Conservation (phyloP, 2,797 vertebrate species). For the Lepus townsendii region DNA sequence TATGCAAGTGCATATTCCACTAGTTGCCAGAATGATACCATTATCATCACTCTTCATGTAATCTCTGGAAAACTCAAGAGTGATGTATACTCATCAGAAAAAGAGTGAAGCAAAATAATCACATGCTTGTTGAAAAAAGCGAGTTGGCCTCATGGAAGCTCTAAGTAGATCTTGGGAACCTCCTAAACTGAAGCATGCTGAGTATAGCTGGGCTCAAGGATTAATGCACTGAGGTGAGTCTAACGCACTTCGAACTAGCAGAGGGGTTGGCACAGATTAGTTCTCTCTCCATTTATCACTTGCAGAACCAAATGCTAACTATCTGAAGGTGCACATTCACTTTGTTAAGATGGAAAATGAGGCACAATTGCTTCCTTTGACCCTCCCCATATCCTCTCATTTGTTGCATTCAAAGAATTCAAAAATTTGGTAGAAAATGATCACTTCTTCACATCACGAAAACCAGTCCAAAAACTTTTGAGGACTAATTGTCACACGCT, state of each 20-base stretch:
- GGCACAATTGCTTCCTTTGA: not conserved
- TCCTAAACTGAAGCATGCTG: not conserved
- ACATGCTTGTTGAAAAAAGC: no score
- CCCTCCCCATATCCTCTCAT: not conserved
- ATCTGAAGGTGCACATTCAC: not conserved
- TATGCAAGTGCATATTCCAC: not conserved
- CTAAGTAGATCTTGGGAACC: not conserved
- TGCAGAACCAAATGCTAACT: not conserved
- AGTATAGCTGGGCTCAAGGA: not conserved
- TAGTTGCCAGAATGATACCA: not conserved
- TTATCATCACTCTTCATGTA: not conserved
- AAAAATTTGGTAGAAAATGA: not conserved
- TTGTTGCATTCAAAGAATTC: not conserved
- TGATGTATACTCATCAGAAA: not conserved
- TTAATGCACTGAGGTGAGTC: not conserved
- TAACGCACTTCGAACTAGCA: not conserved
- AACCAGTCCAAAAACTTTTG: not conserved
- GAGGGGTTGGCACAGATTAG: not conserved
- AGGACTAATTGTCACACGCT: not conserved
- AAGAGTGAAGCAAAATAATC: not conserved
- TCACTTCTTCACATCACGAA: not conserved
- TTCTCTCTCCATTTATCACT: not conserved
- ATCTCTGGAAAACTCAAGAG: conserved; percentile 5
- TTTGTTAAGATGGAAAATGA: not conserved
- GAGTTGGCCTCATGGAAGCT: not conserved